A percentile compares a stretch with the other conserved stretches of the same genome.
These are phyloP conservation scores for Bombylius discolor DNA, from an alignment of 2,888 invertebrate genomes.

Conservation along the genomic window DNA sequence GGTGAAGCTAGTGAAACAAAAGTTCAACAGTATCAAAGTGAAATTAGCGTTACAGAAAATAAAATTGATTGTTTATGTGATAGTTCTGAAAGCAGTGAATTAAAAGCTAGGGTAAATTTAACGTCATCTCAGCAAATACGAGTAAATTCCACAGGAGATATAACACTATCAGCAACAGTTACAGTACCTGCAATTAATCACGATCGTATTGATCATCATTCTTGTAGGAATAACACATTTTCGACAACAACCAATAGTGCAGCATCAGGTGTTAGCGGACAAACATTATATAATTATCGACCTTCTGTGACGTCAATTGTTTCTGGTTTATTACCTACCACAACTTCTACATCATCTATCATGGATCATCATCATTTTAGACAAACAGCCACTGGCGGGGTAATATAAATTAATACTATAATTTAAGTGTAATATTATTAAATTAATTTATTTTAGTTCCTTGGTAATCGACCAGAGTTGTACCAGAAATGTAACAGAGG, in stretches of 20 bases:
- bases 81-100: too few species aligned
- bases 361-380: slow-evolving; percentile 16
- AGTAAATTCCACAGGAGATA: too few species aligned
- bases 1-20: too few species aligned
- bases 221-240: background rate
- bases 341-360: background rate
- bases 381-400: slow-evolving; percentile 12
- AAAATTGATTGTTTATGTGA: too few species aligned
- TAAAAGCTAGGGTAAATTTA: too few species aligned
- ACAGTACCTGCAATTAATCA: too few species aligned
- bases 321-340: background rate
- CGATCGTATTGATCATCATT: too few species aligned
- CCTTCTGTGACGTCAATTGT: background rate
- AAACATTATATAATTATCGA: background rate
- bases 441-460: slow-evolving; percentile 4
- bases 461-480: slow-evolving; percentile 47
- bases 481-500: slow-evolving; percentile 73
- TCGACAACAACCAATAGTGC: background rate
- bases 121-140: too few species aligned
- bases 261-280: background rate
- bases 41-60: too few species aligned
- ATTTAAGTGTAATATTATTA: background rate
- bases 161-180: too few species aligned
- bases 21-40: too few species aligned
- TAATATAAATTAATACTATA: slow-evolving; percentile 3